phyloP scores from a whole-genome alignment of 2,797 vertebrate species.

The Cyclura pinguis region DNA sequence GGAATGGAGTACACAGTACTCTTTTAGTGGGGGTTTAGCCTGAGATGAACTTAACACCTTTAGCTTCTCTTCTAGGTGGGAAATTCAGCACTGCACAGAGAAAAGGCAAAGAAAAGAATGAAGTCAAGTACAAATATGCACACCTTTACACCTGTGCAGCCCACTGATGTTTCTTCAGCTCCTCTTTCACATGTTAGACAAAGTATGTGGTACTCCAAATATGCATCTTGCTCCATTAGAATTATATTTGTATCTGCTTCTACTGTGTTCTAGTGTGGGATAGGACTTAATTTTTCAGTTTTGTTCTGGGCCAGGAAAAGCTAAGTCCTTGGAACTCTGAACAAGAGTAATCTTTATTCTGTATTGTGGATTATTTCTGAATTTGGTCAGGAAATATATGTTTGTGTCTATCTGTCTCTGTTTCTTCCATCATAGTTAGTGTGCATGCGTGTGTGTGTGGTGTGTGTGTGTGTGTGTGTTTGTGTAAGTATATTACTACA shows the following conservation, averaged over 20 bases:
- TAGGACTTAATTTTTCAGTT: neutral
- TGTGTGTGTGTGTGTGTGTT: no score
- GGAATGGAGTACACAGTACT: neutral
- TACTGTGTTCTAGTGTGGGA: neutral
- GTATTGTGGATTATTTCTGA: neutral
- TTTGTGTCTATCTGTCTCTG: neutral
- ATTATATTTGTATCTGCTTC: neutral
- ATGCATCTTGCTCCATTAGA: neutral
- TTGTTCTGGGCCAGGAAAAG: neutral
- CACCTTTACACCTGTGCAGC: neutral
- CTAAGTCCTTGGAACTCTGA: neutral
- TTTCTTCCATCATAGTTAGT: neutral
- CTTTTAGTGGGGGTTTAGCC: neutral
- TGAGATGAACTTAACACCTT: neutral
- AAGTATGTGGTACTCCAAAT: neutral
- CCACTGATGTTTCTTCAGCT: constrained; percentile 45
- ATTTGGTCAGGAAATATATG: neutral
- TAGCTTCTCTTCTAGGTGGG: constrained; percentile 27
- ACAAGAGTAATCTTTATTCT: neutral
- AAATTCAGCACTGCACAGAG: neutral
- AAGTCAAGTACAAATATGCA: neutral
- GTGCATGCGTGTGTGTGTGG: no score
- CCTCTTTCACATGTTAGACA: neutral
- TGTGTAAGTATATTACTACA: neutral
- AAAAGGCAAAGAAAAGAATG: neutral